phyloP scores from a whole-genome alignment of 1,140 invertebrate genomes.

The Zaprionus lachaisei region DNA sequence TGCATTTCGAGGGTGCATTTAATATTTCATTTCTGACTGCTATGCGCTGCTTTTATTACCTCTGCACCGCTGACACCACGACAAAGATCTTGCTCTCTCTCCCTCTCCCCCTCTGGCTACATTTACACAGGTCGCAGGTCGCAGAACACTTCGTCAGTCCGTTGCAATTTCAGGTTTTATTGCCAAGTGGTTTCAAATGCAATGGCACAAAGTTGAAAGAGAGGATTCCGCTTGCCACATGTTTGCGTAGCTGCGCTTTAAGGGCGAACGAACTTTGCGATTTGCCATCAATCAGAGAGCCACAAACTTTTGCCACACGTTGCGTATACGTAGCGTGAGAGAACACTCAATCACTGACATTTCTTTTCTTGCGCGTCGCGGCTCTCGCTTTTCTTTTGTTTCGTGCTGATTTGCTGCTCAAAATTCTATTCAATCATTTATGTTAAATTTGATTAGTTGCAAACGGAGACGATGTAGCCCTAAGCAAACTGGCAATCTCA shows the following conservation, averaged over 20 bases:
- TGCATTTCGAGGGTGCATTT: slow-evolving; percentile 62
- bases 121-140: slow-evolving; percentile 48
- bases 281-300: slow-evolving; percentile 42
- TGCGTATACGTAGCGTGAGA: slow-evolving; percentile 41
- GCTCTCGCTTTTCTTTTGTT: slow-evolving; percentile 3
- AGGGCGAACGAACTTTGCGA: slow-evolving; percentile 44
- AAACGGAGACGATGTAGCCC: slow-evolving; percentile 29
- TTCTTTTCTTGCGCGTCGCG: neutral
- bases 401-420: slow-evolving; percentile 62
- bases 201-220: slow-evolving; percentile 43
- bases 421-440: slow-evolving; percentile 82
- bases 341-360: slow-evolving; percentile 77
- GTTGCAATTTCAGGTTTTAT: slow-evolving; percentile 72
- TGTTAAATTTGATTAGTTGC: slow-evolving; percentile 78
- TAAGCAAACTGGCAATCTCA: slow-evolving; percentile 44
- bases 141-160: slow-evolving; percentile 52
- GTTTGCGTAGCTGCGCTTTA: slow-evolving; percentile 27
- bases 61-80: slow-evolving; percentile 72
- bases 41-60: slow-evolving; percentile 75
- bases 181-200: slow-evolving; percentile 78
- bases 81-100: slow-evolving; percentile 28
- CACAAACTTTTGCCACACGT: slow-evolving; percentile 37
- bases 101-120: slow-evolving; percentile 19
- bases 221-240: slow-evolving; percentile 1
- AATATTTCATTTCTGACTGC: slow-evolving; percentile 73